phyloP scores from a whole-genome alignment of 2,888 invertebrate species.

The Brachycybe producta region DNA sequence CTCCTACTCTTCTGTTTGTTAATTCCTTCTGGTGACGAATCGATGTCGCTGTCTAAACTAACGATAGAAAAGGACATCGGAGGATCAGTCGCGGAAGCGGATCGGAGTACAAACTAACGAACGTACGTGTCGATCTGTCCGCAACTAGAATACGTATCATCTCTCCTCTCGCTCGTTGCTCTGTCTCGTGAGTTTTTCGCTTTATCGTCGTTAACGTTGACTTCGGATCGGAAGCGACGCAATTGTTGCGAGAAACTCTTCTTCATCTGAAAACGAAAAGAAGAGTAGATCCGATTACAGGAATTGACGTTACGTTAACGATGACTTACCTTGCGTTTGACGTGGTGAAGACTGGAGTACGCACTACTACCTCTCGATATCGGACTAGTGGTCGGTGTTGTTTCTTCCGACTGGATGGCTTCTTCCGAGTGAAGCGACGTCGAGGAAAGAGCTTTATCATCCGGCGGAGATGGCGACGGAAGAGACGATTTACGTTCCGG shows the following conservation, averaged over 20 bases:
- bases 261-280: conserved; percentile 29
- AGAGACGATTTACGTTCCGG: conserved; percentile 23
- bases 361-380: neutral
- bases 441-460: neutral
- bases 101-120: neutral
- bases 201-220: conserved; percentile 34
- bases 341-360: conserved; percentile 1
- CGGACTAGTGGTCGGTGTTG: too few relatives aligned
- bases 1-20: too few relatives aligned
- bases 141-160: neutral
- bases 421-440: neutral
- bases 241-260: conserved; percentile 32
- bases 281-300: neutral
- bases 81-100: neutral
- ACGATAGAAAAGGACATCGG: neutral
- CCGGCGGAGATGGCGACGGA: neutral
- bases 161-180: conserved; percentile 6
- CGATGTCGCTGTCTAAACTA: too few relatives aligned
- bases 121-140: conserved; percentile 10
- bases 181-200: conserved; percentile 13
- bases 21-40: too few relatives aligned
- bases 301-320: neutral
- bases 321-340: conserved; percentile 3
- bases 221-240: conserved; percentile 36
- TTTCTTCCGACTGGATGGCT: neutral